Base-by-base conservation (phyloP, 2,113 vertebrate species). In the Amphilophus citrinellus region DNA sequence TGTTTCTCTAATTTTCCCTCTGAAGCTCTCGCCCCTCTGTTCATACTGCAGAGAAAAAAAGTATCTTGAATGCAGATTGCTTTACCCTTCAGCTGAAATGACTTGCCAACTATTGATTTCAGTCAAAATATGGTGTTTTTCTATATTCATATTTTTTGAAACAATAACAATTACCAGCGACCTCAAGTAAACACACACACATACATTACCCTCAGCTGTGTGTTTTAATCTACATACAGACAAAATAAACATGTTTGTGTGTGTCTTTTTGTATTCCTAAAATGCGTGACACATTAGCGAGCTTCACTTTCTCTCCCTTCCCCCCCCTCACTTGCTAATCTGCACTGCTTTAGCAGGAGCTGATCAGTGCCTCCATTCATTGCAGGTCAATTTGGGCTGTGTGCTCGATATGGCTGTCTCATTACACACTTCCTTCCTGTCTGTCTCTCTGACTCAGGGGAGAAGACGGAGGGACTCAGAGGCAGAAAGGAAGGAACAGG, bases 321-420 rank as follows among this genome's bases (percentile, higher is more conserved):
- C 39, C 61, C 61, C 3, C 37, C 71, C 42, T 15, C 22, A 24
- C 78, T 24, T 80, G 75, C 83, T 88, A 84, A 84, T 84, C 79
- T 82, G 76, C 14, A 11, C 50, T 61, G 85, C 87, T 90, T 83
- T 79, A 80, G 83, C 85, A 18, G 27, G 37, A 86, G 86, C 60
- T 63, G 85, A 93, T 95, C 91, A 94, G 68, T 93, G 91, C 87
- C 89, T 95, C 93, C 83, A 94, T 95, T 95, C 93, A 96, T 93
- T 88, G 83, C 78, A 81, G 92, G 80, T 95, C 94, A 94, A 94
- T 94, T 92, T 93, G 89, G 86, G 87, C 91, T 84, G 85, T 89
- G 89, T 91, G 93, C 90, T 94, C 75, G n/a, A 94, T 91, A 92
- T 53, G 75, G 88, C 35, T 20, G 85, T 92, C 92, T 94, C 89